Base-by-base conservation (phyloP, 2,888 invertebrate genomes). In the Nymphalis urticae region DNA sequence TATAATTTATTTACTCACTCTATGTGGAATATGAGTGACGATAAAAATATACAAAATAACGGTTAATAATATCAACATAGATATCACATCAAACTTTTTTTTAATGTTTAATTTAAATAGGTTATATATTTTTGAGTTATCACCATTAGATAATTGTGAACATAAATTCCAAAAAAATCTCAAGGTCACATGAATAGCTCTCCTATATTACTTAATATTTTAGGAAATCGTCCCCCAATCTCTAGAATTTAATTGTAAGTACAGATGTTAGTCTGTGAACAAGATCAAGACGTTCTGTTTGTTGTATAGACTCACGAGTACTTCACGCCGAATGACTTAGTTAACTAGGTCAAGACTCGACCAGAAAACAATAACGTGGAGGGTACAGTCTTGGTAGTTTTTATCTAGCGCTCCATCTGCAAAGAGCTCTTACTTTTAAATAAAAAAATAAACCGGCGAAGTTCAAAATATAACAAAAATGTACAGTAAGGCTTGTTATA, bases 201-300 rank as follows among this genome's bases (percentile, higher is more conserved):
- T 42, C 42, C 10, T 42, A 13, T 10, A 13, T 42, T 42, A 42
- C 10, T 13, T 51, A 9, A 51, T 10, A 2, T 21, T 24, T 53
- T 21, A 10, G 13, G 24, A 13, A 24, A 53, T 53, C 21, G 16
- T 54, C 6, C 2, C 27, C 16, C 16, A 27, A 24, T 61, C 50
- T 48, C 24, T 48, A 19, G 19, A 59, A 47, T 47, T 64, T 7
- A 50, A 62, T 67, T 56, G 27, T 32, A n/a, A 56, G 32, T 56
- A 56, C 24, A 16, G 27, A 16, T 56, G 56, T 56, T 32, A 36
- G 56, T 32, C 9, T 9, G n/a, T n/a, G 32, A 56, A 56, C 56
- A 56, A 56, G 3, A 56, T 56, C 32, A 56, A 32, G 32, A 32
- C 32, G 56, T 56, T 56, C 56, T 56, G 56, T 56, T 56, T 56